phyloP scores from a whole-genome alignment of 1,140 invertebrate species.

The Apocrypta bakeri region DNA sequence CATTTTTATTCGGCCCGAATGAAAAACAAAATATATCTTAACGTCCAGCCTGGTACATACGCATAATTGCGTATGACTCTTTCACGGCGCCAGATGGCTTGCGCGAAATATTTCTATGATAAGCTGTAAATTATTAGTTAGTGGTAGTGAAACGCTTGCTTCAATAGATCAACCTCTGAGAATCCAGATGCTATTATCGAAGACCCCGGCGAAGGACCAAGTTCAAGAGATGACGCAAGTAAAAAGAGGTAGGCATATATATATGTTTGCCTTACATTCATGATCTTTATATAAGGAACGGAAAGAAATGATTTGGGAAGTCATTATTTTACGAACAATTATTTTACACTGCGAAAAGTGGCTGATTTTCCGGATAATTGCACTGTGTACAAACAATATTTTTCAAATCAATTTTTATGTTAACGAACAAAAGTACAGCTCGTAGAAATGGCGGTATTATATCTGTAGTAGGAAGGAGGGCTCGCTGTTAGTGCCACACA shows the following conservation, averaged over 20 bases:
- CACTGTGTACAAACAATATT: no score
- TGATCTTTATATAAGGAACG: not conserved
- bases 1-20: no score
- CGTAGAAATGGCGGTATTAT: slow-evolving; percentile 61
- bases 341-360: no score
- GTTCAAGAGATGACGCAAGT: slow-evolving; percentile 31
- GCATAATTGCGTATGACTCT: not conserved
- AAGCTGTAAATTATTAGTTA: slow-evolving; percentile 53
- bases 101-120: slow-evolving; percentile 21
- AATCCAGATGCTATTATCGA: slow-evolving; percentile 51
- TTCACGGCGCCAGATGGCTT: slow-evolving; percentile 3
- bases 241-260: slow-evolving; percentile 60
- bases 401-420: no score
- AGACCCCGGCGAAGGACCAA: slow-evolving; percentile 62
- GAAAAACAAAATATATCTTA: no score
- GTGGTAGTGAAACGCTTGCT: slow-evolving; percentile 68
- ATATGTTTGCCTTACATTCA: not conserved
- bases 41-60: no score
- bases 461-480: slow-evolving; percentile 77
- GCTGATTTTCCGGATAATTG: no score
- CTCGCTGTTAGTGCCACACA: slow-evolving; percentile 82
- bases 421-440: slow-evolving; percentile 34
- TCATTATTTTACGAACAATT: no score
- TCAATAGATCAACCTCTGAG: slow-evolving; percentile 62
- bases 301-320: no score